A percentile compares a stretch with the other conserved stretches of the same genome.
Conservation (phyloP, 2,797 vertebrate species). For the Hyperoplus lanceolatus region DNA sequence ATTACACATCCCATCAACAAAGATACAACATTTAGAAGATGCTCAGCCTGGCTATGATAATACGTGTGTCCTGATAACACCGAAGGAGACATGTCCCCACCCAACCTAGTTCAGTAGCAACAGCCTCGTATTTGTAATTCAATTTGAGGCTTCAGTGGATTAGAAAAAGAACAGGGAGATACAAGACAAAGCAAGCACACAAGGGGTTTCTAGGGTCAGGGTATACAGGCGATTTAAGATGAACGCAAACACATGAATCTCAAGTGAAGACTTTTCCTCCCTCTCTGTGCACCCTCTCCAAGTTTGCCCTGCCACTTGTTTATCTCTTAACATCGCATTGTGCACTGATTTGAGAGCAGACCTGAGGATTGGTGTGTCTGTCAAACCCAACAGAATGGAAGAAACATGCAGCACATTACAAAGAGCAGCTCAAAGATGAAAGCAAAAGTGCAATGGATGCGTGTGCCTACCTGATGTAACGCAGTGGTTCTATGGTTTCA, state of each 20-base stretch:
- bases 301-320: not conserved
- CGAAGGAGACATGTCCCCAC: constrained; percentile 43
- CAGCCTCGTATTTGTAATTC: constrained; percentile 41
- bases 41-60: constrained; percentile 21
- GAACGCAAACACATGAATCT: not conserved
- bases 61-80: not conserved
- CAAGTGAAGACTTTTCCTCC: constrained; percentile 17
- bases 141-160: constrained; percentile 48
- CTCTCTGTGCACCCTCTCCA: constrained; percentile 9
- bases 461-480: constrained; percentile 85
- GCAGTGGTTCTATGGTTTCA: constrained; percentile 85
- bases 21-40: constrained; percentile 18
- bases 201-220: constrained; percentile 11
- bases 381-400: constrained; percentile 1
- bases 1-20: constrained; percentile 36
- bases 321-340: not conserved
- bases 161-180: not conserved
- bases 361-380: constrained; percentile 8
- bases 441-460: not conserved
- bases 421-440: not conserved
- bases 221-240: not conserved
- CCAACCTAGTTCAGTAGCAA: constrained; percentile 47
- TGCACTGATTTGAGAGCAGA: constrained; percentile 5
- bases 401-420: not conserved
- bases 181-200: not conserved